Conservation (phyloP, 2,113 vertebrate genomes). For the Rutilus rutilus region DNA sequence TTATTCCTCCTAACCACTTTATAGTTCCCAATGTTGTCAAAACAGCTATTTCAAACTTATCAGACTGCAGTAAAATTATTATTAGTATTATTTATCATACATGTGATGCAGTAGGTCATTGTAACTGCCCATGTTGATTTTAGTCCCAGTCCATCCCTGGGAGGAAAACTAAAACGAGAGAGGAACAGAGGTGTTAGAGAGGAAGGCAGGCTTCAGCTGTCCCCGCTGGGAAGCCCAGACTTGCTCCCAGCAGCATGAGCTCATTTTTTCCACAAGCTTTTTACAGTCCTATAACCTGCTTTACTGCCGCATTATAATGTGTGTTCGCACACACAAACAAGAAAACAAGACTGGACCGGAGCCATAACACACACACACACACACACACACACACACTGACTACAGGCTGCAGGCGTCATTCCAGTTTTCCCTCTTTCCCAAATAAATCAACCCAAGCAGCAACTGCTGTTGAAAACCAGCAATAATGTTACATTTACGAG, state of each 20-base stretch:
- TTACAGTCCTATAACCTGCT: conserved; percentile 70
- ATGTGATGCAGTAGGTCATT: background rate
- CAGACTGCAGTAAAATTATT: background rate
- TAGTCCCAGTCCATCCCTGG: background rate
- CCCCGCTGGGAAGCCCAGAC: conserved; percentile 61
- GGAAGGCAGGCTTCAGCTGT: conserved; percentile 57
- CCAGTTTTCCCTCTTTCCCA: conserved; percentile 69
- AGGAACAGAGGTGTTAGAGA: conserved; percentile 23
- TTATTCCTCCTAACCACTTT: background rate
- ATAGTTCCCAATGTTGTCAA: background rate
- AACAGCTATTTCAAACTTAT: background rate
- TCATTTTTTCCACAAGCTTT: conserved; percentile 77
- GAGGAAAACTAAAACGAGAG: background rate
- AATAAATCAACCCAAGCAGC: conserved; percentile 70
- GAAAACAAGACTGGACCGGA: conserved; percentile 71
- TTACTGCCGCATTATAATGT: conserved; percentile 70
- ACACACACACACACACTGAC: conserved; percentile 59
- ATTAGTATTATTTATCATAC: too few relatives aligned
- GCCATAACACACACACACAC: conserved; percentile 62
- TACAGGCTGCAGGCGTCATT: conserved; percentile 63
- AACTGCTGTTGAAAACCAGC: conserved; percentile 70
- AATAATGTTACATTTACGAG: conserved; percentile 68
- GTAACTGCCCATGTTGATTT: background rate
- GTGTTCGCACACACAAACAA: conserved; percentile 69
- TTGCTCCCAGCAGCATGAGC: conserved; percentile 67